Evolutionary conservation across 1,140 invertebrate genomes (phyloP).

Genomic region (Ephestia elutella): DNA sequence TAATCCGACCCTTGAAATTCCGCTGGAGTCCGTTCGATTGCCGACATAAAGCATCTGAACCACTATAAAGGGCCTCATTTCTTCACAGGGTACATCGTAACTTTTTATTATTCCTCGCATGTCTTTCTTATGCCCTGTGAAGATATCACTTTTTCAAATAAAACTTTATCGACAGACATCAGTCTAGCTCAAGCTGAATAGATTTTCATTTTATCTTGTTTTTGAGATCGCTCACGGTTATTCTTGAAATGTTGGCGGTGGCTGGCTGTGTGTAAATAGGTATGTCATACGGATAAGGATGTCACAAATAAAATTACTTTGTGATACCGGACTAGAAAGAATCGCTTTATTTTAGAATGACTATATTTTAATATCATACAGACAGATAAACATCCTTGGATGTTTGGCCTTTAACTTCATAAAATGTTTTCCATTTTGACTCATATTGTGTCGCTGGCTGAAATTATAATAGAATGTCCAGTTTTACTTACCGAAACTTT

Average conservation of each 20-base stretch:
- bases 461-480: too few relatives aligned
- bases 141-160: conserved; percentile 3
- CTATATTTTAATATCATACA: too few relatives aligned
- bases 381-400: too few relatives aligned
- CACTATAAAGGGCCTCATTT: conserved; percentile 17
- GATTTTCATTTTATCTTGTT: not conserved
- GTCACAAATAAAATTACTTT: too few relatives aligned
- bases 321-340: too few relatives aligned
- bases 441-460: too few relatives aligned
- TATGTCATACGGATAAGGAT: too few relatives aligned
- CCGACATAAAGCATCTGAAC: conserved; percentile 18
- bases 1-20: conserved; percentile 11
- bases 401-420: too few relatives aligned
- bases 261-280: not conserved
- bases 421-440: too few relatives aligned
- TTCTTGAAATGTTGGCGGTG: not conserved
- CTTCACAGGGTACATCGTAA: conserved; percentile 6
- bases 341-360: too few relatives aligned
- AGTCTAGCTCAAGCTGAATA: not conserved
- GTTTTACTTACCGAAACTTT: too few relatives aligned
- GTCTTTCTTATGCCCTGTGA: conserved; percentile 3
- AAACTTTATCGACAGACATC: conserved; percentile 6
- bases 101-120: conserved; percentile 10
- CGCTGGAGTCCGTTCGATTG: conserved; percentile 18
- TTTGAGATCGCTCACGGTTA: not conserved